Evolutionary conservation across 2,113 vertebrate species (phyloP).

Genomic region (Lagopus leucura): DNA sequence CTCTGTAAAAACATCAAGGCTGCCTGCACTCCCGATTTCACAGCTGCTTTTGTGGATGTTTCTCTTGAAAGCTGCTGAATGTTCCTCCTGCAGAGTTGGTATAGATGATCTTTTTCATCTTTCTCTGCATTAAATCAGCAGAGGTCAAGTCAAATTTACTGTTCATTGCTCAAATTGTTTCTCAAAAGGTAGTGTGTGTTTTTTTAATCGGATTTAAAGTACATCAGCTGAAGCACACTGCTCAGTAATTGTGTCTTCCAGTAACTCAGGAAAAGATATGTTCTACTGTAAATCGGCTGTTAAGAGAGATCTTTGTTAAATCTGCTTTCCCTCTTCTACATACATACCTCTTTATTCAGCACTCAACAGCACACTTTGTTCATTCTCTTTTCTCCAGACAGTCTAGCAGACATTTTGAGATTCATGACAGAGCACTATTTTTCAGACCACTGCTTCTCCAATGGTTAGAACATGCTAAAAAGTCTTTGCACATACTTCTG

Average conservation of each 20-base stretch:
- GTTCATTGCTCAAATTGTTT: neutral
- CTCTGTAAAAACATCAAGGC: neutral
- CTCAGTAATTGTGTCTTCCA: neutral
- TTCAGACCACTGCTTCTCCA: neutral
- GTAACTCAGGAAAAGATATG: neutral
- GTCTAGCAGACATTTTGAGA: neutral
- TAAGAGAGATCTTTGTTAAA: neutral
- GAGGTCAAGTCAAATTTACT: slow-evolving; percentile 1
- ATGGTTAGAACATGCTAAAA: neutral
- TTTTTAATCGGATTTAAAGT: neutral
- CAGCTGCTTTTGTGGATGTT: neutral
- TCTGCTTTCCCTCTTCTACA: neutral
- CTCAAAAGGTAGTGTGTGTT: neutral
- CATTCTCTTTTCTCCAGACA: neutral
- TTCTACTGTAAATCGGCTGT: neutral
- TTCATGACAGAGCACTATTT: neutral
- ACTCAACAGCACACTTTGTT: neutral
- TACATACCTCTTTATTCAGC: neutral
- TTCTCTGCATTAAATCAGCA: neutral
- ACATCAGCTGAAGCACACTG: neutral
- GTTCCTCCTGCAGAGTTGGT: neutral
- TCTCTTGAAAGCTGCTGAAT: neutral
- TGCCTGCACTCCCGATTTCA: neutral
- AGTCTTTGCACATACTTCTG: neutral
- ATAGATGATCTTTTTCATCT: neutral